Base-by-base conservation (phyloP, 2,113 vertebrate genomes). In the Variabilichromis moorii region DNA sequence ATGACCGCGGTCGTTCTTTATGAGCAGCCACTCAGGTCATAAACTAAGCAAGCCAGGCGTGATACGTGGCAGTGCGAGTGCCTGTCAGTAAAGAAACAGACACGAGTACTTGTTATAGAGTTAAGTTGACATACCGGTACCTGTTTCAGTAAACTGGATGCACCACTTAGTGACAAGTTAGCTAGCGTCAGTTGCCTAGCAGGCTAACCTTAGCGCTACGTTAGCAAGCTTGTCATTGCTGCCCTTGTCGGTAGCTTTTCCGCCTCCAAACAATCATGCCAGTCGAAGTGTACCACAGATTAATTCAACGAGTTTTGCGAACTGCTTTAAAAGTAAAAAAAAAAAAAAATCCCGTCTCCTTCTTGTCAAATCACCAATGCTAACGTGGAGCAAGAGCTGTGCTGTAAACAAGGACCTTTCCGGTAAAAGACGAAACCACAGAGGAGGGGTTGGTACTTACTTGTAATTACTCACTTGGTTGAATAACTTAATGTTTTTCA, bases 331-430 rank as follows among this genome's bases (percentile, higher is more conserved):
- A 91, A 53, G 2, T 10, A 2, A 53, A 26, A 11, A 57, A 16
- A 59, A 16, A 6, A 54, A 61, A 19, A 7, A 35, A 12, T 35
- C 11, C 4, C 1, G 2, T 12, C 33, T 14, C 7, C 45, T 47
- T 21, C 51, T 79, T 5, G 21, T 28, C 37, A 71, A 85, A 68
- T 6, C 28, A 57, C 16, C 42, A 19, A 88, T 12, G 89, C 93
- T 95, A 94, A 83, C 83, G 78, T 92, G 68, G n/a, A 91, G 61
- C 85, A 7, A 83, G 61, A 14, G 79, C 59, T 61, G 71, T 40
- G 86, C 86, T 88, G 94, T 96, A 96, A 97, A 97, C 95, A 96
- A 83, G 17, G 76, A 81, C 71, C 80, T 86, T 96, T 96, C 95
- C 95, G 93, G 96, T 92, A 85, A 82, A 40, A 21, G 95, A 89